A percentile compares a stretch with the other conserved stretches of the same genome.
phyloP scores from a whole-genome alignment of 2,888 invertebrate genomes.

The Sisyra nigra region DNA sequence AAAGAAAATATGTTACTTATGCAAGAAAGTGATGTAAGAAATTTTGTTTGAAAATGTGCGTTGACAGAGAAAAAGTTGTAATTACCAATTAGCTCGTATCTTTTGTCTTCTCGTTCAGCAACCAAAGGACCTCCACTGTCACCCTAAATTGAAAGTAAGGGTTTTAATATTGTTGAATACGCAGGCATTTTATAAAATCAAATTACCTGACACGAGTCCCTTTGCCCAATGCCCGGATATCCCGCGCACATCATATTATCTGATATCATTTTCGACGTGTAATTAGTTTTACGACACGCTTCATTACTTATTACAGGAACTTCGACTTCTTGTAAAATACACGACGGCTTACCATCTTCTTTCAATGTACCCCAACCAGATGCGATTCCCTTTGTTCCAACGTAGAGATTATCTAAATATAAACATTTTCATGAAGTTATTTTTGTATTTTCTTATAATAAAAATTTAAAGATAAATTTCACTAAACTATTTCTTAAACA shows the following conservation, averaged over 20 bases:
- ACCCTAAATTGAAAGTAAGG: constrained; percentile 38
- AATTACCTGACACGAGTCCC: constrained; percentile 68
- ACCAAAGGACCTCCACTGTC: constrained; percentile 70
- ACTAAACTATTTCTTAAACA: not conserved
- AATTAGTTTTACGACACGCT: constrained; percentile 61
- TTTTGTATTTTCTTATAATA: not conserved
- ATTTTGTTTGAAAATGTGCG: not conserved
- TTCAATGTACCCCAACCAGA: constrained; percentile 79
- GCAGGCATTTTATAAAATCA: not conserved
- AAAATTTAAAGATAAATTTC: not conserved
- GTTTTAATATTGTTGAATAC: not conserved
- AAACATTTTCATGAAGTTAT: not conserved
- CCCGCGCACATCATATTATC: constrained; percentile 83
- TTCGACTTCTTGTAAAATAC: constrained; percentile 68
- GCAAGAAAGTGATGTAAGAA: not conserved
- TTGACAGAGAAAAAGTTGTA: not conserved
- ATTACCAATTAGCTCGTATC: constrained; percentile 62
- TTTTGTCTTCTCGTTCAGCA: constrained; percentile 50
- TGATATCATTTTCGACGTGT: constrained; percentile 68
- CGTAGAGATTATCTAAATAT: constrained; percentile 46
- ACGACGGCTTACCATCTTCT: constrained; percentile 74
- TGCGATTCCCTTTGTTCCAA: constrained; percentile 54
- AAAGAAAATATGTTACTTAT: too few relatives aligned
- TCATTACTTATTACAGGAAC: constrained; percentile 58
- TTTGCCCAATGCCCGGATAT: constrained; percentile 49